A percentile compares a stretch with the other conserved stretches of the same genome.
phyloP scores from a whole-genome alignment of 2,888 invertebrate species.

The Drosophila paramelanica region DNA sequence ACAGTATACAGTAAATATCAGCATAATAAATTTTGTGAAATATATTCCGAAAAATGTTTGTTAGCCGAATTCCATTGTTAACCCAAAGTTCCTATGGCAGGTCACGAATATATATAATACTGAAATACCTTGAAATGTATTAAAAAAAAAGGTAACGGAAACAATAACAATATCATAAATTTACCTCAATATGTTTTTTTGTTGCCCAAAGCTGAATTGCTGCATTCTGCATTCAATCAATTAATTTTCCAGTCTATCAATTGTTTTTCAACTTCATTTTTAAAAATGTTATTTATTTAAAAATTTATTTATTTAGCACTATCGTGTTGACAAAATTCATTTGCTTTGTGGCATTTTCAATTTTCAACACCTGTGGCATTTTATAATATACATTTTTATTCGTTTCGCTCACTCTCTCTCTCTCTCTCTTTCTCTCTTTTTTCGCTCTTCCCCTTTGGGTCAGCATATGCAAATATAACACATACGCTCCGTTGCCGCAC shows the following conservation, averaged over 20 bases:
- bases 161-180: not conserved
- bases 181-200: too few species aligned
- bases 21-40: too few species aligned
- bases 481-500: slow-evolving; percentile 36
- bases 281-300: slow-evolving; percentile 21
- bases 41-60: too few species aligned
- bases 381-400: not conserved
- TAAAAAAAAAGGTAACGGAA: not conserved
- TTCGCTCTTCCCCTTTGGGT: not conserved
- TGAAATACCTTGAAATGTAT: too few species aligned
- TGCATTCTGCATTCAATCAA: slow-evolving; percentile 27
- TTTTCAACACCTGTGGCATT: slow-evolving; percentile 33
- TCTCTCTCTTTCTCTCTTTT: not conserved
- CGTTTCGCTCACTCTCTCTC: not conserved
- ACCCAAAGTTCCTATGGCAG: too few species aligned
- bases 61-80: too few species aligned
- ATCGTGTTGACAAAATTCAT: slow-evolving; percentile 25
- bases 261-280: not conserved
- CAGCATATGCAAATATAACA: slow-evolving; percentile 42
- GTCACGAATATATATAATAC: too few species aligned
- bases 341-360: slow-evolving; percentile 33
- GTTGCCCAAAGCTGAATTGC: slow-evolving; percentile 2
- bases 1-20: too few species aligned
- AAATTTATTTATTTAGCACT: slow-evolving; percentile 26
- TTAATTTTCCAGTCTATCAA: slow-evolving; percentile 11